Base-by-base conservation (phyloP, 2,888 invertebrate species). In the Bibio marci region DNA sequence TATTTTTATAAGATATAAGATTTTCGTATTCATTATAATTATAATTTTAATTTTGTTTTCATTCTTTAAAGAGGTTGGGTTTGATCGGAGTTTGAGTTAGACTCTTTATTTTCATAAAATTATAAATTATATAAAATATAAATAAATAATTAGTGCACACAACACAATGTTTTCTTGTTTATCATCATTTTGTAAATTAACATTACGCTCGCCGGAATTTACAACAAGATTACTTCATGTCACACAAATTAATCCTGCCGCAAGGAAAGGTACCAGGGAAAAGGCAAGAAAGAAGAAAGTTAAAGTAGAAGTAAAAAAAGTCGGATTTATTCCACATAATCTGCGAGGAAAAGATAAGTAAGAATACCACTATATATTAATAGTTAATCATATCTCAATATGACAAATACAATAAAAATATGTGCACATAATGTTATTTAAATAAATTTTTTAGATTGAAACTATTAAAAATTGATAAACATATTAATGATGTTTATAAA, bases 181-280 rank as follows among this genome's bases (percentile, higher is more conserved):
- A n/a, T n/a, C n/a, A n/a, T n/a, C n/a, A n/a, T n/a, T n/a, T n/a
- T n/a, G n/a, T n/a, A n/a, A n/a, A n/a, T n/a, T n/a, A n/a, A n/a
- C n/a, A n/a, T n/a, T n/a, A n/a, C n/a, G n/a, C n/a, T n/a, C n/a
- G n/a, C n/a, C n/a, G n/a, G 22, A 22, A 22, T 22, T 4, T 22
- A 22, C 22, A 22, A 22, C 5, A 6, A 22, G 22, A 44, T 56
- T 59, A 47, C 46, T 78, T 47, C 66, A 74, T 56, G 61, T 73
- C 46, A 61, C 73, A 44, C 59, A 67, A 45, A 57, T 70, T 35
- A 64, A 66, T 46, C 80, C 77, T 63, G 83, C 85, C 4, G 86
- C 86, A 1, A 70, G 87, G 44, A 86, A 80, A 59, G 83, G 86
- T 37, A 86, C 85, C 3, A 70, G 86, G 46, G 82, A 80, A 37